phyloP scores from a whole-genome alignment of 2,797 vertebrate species.

The Tapera naevia region DNA sequence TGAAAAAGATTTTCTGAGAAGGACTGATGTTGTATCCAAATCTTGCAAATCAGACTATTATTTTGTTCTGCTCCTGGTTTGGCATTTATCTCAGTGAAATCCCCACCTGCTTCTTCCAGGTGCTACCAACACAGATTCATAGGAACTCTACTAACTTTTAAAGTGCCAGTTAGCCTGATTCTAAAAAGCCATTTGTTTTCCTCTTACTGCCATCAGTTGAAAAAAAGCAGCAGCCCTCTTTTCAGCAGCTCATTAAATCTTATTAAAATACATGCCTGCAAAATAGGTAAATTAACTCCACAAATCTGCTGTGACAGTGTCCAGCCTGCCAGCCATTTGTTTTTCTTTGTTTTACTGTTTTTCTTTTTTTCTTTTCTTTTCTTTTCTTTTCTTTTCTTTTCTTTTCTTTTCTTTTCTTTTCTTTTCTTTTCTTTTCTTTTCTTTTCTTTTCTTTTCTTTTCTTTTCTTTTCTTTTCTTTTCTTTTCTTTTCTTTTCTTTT shows the following conservation, averaged over 20 bases:
- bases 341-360: fast-evolving
- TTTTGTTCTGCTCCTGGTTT: conserved; percentile 13
- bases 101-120: conserved; percentile 48
- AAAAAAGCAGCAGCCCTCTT: conserved; percentile 37
- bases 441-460: no score
- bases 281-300: conserved; percentile 31
- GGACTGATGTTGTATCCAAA: background rate
- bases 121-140: conserved; percentile 25
- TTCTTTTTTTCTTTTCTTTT: fast-evolving
- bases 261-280: conserved; percentile 40
- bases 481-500: no score
- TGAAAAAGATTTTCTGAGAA: background rate
- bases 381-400: background rate
- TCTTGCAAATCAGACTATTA: background rate
- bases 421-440: no score
- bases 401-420: no score
- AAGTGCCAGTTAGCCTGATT: conserved; percentile 9
- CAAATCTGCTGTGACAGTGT: conserved; percentile 21
- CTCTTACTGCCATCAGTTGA: background rate
- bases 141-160: conserved; percentile 10
- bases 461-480: no score
- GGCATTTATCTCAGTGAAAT: conserved; percentile 28
- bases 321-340: background rate
- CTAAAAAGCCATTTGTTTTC: conserved; percentile 24
- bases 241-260: conserved; percentile 56